These are phyloP conservation scores for Schizopygopsis malacanthus DNA, from an alignment of 2,797 vertebrate genomes.

Conservation along the genomic window DNA sequence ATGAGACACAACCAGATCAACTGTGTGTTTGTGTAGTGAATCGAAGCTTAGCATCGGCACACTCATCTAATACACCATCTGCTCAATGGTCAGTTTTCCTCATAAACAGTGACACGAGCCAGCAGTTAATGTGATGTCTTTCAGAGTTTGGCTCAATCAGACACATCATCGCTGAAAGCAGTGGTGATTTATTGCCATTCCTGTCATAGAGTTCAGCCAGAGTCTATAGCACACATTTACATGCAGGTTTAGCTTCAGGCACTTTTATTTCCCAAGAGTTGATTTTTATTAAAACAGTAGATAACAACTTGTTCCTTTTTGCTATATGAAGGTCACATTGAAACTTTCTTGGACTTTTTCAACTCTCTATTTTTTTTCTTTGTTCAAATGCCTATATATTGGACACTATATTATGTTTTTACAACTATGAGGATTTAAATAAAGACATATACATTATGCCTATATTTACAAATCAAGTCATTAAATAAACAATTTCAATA, in stretches of 20 bases:
- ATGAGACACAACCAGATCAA: background rate
- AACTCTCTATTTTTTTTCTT: background rate
- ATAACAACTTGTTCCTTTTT: background rate
- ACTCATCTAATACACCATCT: constrained; percentile 32
- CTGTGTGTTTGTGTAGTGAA: background rate
- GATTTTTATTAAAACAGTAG: background rate
- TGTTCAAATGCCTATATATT: no score
- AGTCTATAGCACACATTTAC: background rate
- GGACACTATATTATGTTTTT: no score
- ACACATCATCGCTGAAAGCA: background rate
- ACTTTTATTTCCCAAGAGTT: background rate
- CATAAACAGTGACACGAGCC: background rate
- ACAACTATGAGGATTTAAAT: background rate
- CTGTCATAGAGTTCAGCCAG: background rate
- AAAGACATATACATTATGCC: background rate
- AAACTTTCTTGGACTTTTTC: background rate
- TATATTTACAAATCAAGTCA: background rate
- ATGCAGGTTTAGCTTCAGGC: background rate
- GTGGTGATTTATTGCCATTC: background rate
- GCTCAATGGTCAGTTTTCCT: constrained; percentile 10
- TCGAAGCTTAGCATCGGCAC: background rate
- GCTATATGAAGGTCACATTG: background rate
- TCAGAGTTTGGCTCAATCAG: constrained; percentile 1
- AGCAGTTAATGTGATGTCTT: constrained; percentile 16
- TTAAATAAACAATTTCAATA: background rate